Percentiles rank a stretch among this genome's conserved stretches.
Conservation (phyloP, 2,113 vertebrate genomes). For the Platanista minor region DNA sequence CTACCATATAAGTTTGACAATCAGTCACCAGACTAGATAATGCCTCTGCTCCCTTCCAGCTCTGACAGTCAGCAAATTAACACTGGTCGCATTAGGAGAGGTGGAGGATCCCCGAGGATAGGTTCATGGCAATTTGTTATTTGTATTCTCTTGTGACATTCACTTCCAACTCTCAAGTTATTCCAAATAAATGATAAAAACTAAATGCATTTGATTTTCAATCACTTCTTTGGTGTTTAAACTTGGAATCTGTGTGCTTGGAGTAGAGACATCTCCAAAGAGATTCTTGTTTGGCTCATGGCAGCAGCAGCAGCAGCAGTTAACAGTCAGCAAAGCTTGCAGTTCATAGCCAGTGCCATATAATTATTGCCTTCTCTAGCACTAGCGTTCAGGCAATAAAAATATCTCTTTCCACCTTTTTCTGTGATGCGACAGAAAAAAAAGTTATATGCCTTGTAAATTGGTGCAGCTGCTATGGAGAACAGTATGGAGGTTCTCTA, state of each 20-base stretch:
- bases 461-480: neutral
- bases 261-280: neutral
- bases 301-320: neutral
- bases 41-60: neutral
- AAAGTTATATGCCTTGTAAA: neutral
- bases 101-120: neutral
- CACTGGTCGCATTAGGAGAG: neutral
- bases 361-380: neutral
- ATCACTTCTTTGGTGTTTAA: neutral
- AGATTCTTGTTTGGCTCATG: neutral
- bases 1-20: neutral
- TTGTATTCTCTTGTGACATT: neutral
- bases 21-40: neutral
- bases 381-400: neutral
- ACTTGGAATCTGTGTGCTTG: neutral
- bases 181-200: neutral
- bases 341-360: fast-evolving
- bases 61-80: neutral
- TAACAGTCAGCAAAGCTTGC: fast-evolving
- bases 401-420: neutral
- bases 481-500: neutral
- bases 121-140: neutral
- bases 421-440: neutral
- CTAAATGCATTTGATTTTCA: neutral
- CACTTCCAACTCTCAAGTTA: neutral